Base-by-base conservation (phyloP, 2,888 invertebrate species). In the Incurvaria masculella region DNA sequence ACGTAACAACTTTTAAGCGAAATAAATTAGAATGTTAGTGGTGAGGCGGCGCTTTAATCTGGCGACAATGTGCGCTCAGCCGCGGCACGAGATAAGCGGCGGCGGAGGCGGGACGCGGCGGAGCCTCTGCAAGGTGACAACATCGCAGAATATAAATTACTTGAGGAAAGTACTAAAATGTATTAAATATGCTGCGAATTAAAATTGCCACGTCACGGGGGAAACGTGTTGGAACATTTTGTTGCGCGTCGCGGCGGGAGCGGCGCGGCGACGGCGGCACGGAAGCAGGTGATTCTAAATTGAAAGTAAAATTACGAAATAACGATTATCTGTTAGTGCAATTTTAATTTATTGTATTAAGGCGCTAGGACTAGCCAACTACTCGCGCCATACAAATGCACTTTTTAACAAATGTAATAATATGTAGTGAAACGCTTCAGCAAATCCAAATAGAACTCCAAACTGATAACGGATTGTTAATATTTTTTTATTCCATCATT, bases 91-190 rank as follows among this genome's bases (percentile, higher is more conserved):
- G 19, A 41, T 33, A 41, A 19, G 41, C 41, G 41, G 41, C 6
- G 41, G 17, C 8, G 17, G 8, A 41, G 10, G 41, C 41, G 41
- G 41, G 10, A 17, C 43, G 11, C 43, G 21, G 4, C 17, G 43
- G 21, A 43, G 21, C 43, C 21, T 43, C 43, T 20, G 21, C 21
- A 21, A 43, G 43, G 43, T 43, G 43, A 43, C 43, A 43, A 43
- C 43, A 43, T 21, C 17, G 43, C 43, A 21, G 43, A 43, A 43
- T 43, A 43, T 43, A 43, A 43, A 43, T 43, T 43, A 43, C 43
- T 20, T 18, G 43, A 43, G 19, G 21, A 43, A 21, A 43, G 21
- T 43, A 33, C 14, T 33, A 33, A 33, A 43, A 21, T 21, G 21
- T 43, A 33, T 33, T 33, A 33, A 33, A 33, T 33, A 33, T 33